Evolutionary conservation across 2,113 vertebrate genomes (phyloP), one percentile per base, ranked within the genome.

Genomic region (Smithornis capensis): DNA sequence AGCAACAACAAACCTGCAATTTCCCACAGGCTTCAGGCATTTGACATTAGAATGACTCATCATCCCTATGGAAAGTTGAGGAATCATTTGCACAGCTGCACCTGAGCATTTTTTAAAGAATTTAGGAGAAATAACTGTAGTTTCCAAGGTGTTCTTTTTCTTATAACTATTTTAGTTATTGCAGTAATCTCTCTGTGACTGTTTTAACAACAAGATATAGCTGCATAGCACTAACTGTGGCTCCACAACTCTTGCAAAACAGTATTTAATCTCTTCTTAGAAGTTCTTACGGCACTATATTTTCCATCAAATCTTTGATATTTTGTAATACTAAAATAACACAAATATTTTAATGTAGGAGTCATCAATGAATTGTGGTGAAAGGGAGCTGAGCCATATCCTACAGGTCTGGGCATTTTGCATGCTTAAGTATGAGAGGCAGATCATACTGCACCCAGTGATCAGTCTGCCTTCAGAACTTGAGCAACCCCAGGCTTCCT

Each of bases 31-130:
- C 86, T 90, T 77, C 2, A 3, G 86, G 59, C 76, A 75, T 70
- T 86, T 56, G 71, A 90, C 90, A 92, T 90, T 83, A 93, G 76
- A 89, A 89, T 97, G 96, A 97, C 64, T 97, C 94, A 94, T n/a
- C 60, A 75, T 52, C 76, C 80, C 63, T 44, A 56, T 3, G 6
- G 55, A 83, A 22, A 47, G 38, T 7, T 1, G 0, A 86, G 59
- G 33, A 90, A 8, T 42, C 33, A 52, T 93, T 88, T 70, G 38
- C 62, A 69, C 22, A 40, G 69, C 31, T 27, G 8, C 37, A 91
- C 23, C n/a, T 62, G 59, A 74, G 21, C 22, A 92, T 35, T 50
- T 89, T 49, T 52, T 55, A 67, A 93, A 78, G 29, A 76, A 63
- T 60, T 79, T 71, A 49, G 22, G 29, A 86, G 25, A 74, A 86